These are phyloP conservation scores for Muschampia plurimacula DNA, from an alignment of 2,888 invertebrate genomes.

Conservation along the genomic window DNA sequence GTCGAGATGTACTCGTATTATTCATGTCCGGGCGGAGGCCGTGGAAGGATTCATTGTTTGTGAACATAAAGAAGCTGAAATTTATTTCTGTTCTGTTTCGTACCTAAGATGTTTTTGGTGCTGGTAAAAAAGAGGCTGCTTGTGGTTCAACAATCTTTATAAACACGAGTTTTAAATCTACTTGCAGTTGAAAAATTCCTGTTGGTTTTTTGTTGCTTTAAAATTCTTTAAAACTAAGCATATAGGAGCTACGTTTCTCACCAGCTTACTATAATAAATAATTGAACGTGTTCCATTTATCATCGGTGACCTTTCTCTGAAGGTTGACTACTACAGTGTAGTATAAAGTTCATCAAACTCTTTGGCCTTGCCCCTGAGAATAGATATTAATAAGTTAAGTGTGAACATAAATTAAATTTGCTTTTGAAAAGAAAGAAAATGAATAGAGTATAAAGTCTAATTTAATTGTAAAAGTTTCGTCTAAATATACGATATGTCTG, in stretches of 20 bases:
- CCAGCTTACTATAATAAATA: not conserved
- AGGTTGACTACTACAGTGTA: constrained; percentile 18
- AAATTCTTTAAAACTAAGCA: not conserved
- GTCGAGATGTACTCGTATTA: too few species aligned
- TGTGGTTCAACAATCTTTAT: constrained; percentile 2
- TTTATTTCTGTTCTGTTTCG: not conserved
- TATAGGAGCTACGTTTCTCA: not conserved
- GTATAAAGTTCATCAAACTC: constrained; percentile 26
- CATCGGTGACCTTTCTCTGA: constrained; percentile 22
- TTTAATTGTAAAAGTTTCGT: too few species aligned
- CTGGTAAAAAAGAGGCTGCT: not conserved
- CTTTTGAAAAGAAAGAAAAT: not conserved
- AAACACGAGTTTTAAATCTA: not conserved
- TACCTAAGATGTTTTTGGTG: not conserved
- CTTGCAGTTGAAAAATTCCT: not conserved
- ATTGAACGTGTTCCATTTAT: constrained; percentile 15
- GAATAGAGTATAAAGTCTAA: too few species aligned
- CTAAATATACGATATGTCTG: too few species aligned
- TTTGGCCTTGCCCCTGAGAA: constrained; percentile 20
- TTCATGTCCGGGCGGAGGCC: not conserved
- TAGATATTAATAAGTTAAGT: constrained; percentile 1
- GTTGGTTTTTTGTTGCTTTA: not conserved
- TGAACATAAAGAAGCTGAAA: not conserved
- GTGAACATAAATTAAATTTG: constrained; percentile 8
- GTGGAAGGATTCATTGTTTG: constrained; percentile 2